Evolutionary conservation across 2,113 vertebrate genomes (phyloP), one percentile per base, ranked within the genome.

Genomic region (Agapornis roseicollis): DNA sequence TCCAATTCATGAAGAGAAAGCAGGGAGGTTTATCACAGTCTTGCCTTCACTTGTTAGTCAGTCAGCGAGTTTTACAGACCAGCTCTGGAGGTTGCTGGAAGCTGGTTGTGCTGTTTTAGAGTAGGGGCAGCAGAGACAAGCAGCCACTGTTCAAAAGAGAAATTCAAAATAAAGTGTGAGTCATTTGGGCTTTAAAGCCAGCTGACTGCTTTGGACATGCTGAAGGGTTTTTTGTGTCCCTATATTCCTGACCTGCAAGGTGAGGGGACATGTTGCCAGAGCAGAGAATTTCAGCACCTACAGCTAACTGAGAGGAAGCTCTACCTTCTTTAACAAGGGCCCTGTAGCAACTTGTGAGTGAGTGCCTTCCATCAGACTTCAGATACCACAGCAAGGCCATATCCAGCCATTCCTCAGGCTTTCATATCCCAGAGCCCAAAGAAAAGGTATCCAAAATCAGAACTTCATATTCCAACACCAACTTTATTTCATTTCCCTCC

Each of bases 71-170:
- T 96, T 84, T 69, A 92, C 90, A 89, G 88, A 94, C 93, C 47
- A 37, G 55, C 88, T 93, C 69, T 94, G 94, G 94, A 94, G 93
- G 86, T 35, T 93, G 93, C 96, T 96, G 89, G 55, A 88, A 95
- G 83, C 90, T 93, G 86, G 80, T 64, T 71, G 11, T 73, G 89
- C 78, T 74, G 77, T 44, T 83, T 83, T 68, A 77, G 71, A 93
- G 72, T 19, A 27, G 0, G 12, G 42, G 65, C 61, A 86, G 80
- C 50, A 74, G 66, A 90, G 76, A 79, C 66, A 82, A 74, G 81
- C 58, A 91, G 71, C 24, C 31, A 20, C 46, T 70, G 13, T 27
- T 80, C 49, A 65, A 93, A 82, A 33, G 25, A 81, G 33, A 84
- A 76, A 70, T 55, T 31, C 3, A 46, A 55, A 29, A 35, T 47